Conservation (phyloP, 2,888 invertebrate species). For the Trissolcus japonicus region DNA sequence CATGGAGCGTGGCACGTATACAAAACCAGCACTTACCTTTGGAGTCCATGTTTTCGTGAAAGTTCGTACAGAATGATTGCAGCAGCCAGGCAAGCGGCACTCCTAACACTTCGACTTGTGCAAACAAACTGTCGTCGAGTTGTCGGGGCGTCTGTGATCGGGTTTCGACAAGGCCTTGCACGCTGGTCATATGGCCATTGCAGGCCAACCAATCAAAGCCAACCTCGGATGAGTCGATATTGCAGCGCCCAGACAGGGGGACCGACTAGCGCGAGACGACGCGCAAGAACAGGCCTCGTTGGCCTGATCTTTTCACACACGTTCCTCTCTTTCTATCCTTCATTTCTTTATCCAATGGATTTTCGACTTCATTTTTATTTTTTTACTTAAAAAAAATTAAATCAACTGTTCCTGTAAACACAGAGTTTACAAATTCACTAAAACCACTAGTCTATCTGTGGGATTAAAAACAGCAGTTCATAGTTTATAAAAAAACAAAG, state of each 20-base stretch:
- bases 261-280: conserved; percentile 6
- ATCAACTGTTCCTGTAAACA: background rate
- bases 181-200: conserved; percentile 49
- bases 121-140: conserved; percentile 31
- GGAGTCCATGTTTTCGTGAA: conserved; percentile 46
- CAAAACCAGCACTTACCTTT: conserved; percentile 23
- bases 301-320: conserved; percentile 35
- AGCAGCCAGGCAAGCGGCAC: conserved; percentile 3
- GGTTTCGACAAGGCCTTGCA: conserved; percentile 53
- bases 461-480: no score
- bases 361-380: background rate
- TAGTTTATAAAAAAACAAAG: no score
- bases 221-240: conserved; percentile 46
- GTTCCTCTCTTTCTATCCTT: background rate
- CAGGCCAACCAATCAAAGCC: conserved; percentile 54
- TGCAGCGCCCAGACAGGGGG: conserved; percentile 24
- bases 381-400: background rate
- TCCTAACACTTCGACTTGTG: conserved; percentile 32
- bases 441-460: no score
- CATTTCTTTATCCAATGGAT: background rate
- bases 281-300: conserved; percentile 24
- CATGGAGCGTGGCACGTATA: conserved; percentile 2
- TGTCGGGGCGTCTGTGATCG: conserved; percentile 37
- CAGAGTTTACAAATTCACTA: no score
- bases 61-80: conserved; percentile 13